Base-by-base conservation (phyloP, 2,113 vertebrate species). In the Tichodroma muraria region DNA sequence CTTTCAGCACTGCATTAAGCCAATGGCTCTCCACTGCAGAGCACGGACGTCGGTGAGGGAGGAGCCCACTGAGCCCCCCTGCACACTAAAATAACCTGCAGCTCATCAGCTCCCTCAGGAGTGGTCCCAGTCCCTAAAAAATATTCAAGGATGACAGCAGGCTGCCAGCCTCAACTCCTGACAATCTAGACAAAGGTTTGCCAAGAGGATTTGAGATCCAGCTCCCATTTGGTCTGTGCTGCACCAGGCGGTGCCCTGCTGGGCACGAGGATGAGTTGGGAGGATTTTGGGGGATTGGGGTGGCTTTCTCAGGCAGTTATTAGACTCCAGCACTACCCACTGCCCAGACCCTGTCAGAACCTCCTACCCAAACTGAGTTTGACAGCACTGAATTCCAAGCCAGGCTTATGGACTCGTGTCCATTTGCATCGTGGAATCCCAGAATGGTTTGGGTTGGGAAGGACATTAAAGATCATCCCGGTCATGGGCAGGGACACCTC, bases 381-480 rank as follows among this genome's bases (percentile, higher is more conserved):
- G 4, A 44, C 64, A 73, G 64, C 30, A 23, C 19, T 49, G 20
- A 4, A 19, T 40, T 44, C 69, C 64, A 50, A 68, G 44, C 24
- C 81, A 49, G 49, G 27, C 12, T 35, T 23, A 5, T 0, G 1
- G 42, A 14, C 6, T 63, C 1, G 0, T 10, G 40, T 15, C 35
- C 27, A 0, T 44, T 37, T 24, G 5, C 49, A 3, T 10, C 21
- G 8, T 6, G 31, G 63, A 22, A 27, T 28, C 49, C 14, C 22
- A 18, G 57, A 54, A 21, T 19, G 31, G n/a, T n/a, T 65, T 47
- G 38, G 64, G 47, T 15, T 28, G 72, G 38, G 33, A 45, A 16
- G 54, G 15, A 50, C 44, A 12, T 30, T 4, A n/a, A 57, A 49
- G 3, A 2, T 2, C 60, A 65, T 4, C 42, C 35, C 4, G 0